Percentiles rank a stretch among this genome's conserved stretches.
Evolutionary conservation across 1,140 invertebrate species (phyloP).

Genomic region (Drosophila repletoides): DNA sequence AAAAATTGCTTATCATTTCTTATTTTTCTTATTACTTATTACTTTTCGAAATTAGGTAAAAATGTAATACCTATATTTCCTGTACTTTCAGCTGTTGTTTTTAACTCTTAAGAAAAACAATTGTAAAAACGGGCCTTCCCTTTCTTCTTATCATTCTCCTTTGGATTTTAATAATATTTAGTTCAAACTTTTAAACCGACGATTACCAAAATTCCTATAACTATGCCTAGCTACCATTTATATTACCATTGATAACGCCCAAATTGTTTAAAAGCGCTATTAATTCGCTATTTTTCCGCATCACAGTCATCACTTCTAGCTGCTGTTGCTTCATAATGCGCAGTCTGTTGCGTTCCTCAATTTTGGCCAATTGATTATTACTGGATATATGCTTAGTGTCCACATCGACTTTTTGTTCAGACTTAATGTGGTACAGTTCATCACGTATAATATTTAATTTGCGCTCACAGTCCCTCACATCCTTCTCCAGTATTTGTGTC

Average conservation of each 20-base stretch:
- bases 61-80: no score
- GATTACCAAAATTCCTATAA: no score
- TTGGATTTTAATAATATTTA: no score
- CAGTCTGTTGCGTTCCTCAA: constrained; percentile 66
- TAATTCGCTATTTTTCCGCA: constrained; percentile 60
- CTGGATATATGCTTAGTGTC: constrained; percentile 62
- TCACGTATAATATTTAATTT: constrained; percentile 68
- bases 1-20: no score
- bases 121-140: no score
- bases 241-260: constrained; percentile 33
- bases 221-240: constrained; percentile 27
- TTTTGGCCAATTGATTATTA: constrained; percentile 74
- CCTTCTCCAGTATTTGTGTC: constrained; percentile 88
- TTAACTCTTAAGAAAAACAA: no score
- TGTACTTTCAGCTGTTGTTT: no score
- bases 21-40: no score
- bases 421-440: constrained; percentile 69
- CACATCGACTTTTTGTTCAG: constrained; percentile 63
- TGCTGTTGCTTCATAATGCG: constrained; percentile 68
- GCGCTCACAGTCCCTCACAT: constrained; percentile 85
- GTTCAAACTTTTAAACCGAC: no score
- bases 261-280: constrained; percentile 56
- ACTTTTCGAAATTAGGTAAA: no score
- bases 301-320: constrained; percentile 61
- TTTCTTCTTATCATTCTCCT: no score